Conservation (phyloP, 2,797 vertebrate species). For the Myotis daubentonii region DNA sequence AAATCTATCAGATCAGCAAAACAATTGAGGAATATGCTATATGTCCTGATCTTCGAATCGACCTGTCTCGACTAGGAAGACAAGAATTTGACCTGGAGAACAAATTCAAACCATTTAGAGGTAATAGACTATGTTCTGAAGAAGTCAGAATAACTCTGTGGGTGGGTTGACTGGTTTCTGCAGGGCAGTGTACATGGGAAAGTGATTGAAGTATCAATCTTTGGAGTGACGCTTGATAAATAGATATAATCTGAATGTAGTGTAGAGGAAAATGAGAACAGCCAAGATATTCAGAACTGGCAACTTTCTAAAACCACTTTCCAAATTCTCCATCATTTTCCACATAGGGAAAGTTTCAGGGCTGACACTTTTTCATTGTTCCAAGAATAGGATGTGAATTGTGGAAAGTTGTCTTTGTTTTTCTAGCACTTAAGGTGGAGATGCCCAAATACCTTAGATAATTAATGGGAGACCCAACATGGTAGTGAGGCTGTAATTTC, state of each 20-base stretch:
- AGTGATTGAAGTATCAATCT: not conserved
- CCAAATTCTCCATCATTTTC: not conserved
- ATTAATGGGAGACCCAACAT: not conserved
- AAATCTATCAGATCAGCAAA: slow-evolving; percentile 97
- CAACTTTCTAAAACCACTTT: slow-evolving; percentile 19
- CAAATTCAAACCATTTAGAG: slow-evolving; percentile 99
- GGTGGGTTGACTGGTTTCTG: not conserved
- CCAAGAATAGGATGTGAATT: not conserved
- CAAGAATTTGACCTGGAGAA: slow-evolving; percentile 99
- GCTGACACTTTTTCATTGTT: not conserved
- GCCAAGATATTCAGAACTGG: not conserved
- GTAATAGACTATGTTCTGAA: slow-evolving; percentile 83
- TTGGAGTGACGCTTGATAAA: not conserved
- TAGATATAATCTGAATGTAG: not conserved
- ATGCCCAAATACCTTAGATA: not conserved
- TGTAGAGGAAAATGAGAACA: not conserved
- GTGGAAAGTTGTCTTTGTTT: not conserved
- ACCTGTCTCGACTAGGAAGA: slow-evolving; percentile 95
- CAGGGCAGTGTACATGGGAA: not conserved
- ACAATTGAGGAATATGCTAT: slow-evolving; percentile 97
- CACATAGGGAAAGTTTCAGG: not conserved
- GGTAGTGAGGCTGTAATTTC: not conserved
- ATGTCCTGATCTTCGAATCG: slow-evolving; percentile 96
- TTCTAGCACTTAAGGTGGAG: slow-evolving; percentile 9
- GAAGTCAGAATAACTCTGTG: not conserved